Evolutionary conservation across 2,797 vertebrate species (phyloP), one percentile per base, ranked within the genome.

Genomic region (Varecia variegata): DNA sequence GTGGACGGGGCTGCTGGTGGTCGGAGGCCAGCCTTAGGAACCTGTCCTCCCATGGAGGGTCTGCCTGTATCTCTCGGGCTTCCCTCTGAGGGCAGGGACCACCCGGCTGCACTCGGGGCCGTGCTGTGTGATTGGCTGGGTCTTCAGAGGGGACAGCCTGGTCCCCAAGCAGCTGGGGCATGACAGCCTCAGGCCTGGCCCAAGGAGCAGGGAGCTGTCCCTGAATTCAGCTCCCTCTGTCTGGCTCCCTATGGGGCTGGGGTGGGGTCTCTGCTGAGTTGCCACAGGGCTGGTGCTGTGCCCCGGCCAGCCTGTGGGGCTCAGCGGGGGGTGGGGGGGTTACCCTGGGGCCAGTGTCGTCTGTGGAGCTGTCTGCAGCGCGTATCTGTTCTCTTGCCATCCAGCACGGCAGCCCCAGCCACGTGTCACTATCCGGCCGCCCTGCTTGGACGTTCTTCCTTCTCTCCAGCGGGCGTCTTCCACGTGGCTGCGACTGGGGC

Each of bases 401-500:
- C 30, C n/a, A 21, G 17, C 7, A 20, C 27, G 30, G 15, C 67
- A 23, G 21, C 35, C 20, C 27, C 9, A 21, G n/a, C 70, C 43
- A 52, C 17, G 0, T 81, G 25, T 23, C 35, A 11, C 1, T 38
- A 1, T 13, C 27, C 38, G 4, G 17, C 18, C 1, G 7, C 62
- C 62, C 15, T n/a, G 62, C 56, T 58, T 25, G 56, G 56, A 58
- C 3, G 3, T 25, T 30, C 50, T 2, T 8, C 40, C 38, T 88
- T 88, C 84, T 54, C 18, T 85, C n/a, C 20, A 56, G 38, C 3
- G 21, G 38, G 32, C 4, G 1, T 35, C 87, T 71, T 84, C 38
- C 2, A 11, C 0, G 7, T 10, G n/a, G 43, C 21, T 25, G 21
- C 0, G n/a, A 2, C 15, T 35, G 47, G 50, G 47, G 50, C 23